A percentile compares a stretch with the other conserved stretches of the same genome.
phyloP scores from a whole-genome alignment of 2,113 vertebrate genomes.

The Cyphomyrus discorhynchus region DNA sequence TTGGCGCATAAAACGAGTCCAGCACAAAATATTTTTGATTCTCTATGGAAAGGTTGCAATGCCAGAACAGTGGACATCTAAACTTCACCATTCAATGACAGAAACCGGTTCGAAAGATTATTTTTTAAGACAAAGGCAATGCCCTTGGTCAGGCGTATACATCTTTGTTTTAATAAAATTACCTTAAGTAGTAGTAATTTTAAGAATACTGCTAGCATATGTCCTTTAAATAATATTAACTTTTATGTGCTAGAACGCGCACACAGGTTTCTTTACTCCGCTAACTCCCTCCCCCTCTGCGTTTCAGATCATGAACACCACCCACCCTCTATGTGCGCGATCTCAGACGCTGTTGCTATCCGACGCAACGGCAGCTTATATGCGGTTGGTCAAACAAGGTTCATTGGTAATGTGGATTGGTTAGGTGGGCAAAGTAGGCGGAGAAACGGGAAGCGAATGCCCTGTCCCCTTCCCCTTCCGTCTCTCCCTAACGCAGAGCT shows the following conservation, averaged over 20 bases:
- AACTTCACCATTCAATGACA: not conserved
- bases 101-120: not conserved
- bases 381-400: slow-evolving; percentile 50
- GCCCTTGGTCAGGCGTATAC: not conserved
- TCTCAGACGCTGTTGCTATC: slow-evolving; percentile 68
- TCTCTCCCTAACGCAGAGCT: slow-evolving; percentile 49
- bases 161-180: not conserved
- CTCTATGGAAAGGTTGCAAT: not conserved
- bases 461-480: slow-evolving; percentile 45
- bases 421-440: slow-evolving; percentile 44
- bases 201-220: slow-evolving; percentile 21
- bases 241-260: slow-evolving; percentile 50
- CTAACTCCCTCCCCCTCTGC: slow-evolving; percentile 6
- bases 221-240: slow-evolving; percentile 44
- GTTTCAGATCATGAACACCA: slow-evolving; percentile 20
- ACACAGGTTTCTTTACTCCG: slow-evolving; percentile 23
- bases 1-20: not conserved
- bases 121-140: not conserved
- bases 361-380: slow-evolving; percentile 60
- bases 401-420: slow-evolving; percentile 48
- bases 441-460: slow-evolving; percentile 37
- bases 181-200: not conserved
- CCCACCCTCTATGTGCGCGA: slow-evolving; percentile 41
- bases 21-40: not conserved
- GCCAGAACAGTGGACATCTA: not conserved